Evolutionary conservation across 2,113 vertebrate genomes (phyloP).

Genomic region (Engraulis encrasicolus): DNA sequence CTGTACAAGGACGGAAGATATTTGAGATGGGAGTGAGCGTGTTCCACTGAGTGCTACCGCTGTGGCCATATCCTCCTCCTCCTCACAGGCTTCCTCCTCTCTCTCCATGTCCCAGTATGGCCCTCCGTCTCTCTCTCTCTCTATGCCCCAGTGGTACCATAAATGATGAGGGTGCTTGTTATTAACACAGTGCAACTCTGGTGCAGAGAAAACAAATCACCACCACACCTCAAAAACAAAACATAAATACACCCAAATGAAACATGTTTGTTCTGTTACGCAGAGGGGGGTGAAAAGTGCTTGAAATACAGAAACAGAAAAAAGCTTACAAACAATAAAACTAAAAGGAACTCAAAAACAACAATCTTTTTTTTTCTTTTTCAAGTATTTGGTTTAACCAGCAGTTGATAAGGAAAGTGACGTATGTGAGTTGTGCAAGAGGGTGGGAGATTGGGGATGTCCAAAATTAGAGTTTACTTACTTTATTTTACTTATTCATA

Average conservation of each 20-base stretch:
- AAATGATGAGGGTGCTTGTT: neutral
- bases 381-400: slow-evolving; percentile 45
- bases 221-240: slow-evolving; percentile 9
- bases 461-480: neutral
- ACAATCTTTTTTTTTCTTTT: neutral
- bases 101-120: neutral
- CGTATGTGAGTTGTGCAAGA: slow-evolving; percentile 16
- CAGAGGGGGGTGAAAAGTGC: neutral
- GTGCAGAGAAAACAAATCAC: slow-evolving; percentile 1
- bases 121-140: no score
- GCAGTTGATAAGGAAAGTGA: slow-evolving; percentile 32
- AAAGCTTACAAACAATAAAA: slow-evolving; percentile 35
- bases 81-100: neutral
- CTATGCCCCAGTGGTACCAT: neutral
- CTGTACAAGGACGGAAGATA: neutral
- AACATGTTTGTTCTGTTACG: slow-evolving; percentile 25
- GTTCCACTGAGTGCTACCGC: neutral
- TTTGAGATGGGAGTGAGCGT: neutral
- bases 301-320: neutral
- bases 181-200: neutral
- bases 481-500: no score
- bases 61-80: no score
- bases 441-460: neutral
- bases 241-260: slow-evolving; percentile 4
- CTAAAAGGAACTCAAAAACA: slow-evolving; percentile 5